Conservation (phyloP, 2,113 vertebrate genomes). For the Euleptes europaea region DNA sequence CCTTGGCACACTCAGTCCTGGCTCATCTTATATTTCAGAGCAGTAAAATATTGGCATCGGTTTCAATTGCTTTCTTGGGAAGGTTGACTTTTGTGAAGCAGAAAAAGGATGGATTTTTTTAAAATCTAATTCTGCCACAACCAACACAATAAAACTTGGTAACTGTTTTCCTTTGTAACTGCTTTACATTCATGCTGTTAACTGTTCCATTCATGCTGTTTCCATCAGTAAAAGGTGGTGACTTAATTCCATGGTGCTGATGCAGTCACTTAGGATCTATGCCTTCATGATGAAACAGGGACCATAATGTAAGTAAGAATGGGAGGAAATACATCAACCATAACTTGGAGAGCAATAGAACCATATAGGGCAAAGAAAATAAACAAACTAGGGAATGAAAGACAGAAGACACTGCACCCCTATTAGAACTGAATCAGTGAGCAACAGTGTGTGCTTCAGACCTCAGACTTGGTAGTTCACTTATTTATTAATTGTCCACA, state of each 20-base stretch:
- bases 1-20: conserved; percentile 4
- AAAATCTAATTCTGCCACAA: neutral
- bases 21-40: neutral
- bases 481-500: neutral
- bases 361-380: neutral
- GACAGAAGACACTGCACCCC: neutral
- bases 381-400: neutral
- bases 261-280: neutral
- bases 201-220: no score
- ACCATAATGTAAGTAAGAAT: neutral
- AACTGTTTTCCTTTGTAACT: conserved; percentile 3
- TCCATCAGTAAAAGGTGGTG: neutral
- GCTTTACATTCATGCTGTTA: no score
- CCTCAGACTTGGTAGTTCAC: neutral
- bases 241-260: neutral
- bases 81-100: neutral
- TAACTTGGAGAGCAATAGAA: neutral
- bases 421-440: neutral
- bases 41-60: neutral
- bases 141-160: neutral
- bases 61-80: conserved; percentile 12
- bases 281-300: neutral
- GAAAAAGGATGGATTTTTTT: neutral
- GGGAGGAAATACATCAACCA: neutral
- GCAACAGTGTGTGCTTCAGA: neutral